Base-by-base conservation (phyloP, 2,888 invertebrate species). In the Aleiodes alternator region DNA sequence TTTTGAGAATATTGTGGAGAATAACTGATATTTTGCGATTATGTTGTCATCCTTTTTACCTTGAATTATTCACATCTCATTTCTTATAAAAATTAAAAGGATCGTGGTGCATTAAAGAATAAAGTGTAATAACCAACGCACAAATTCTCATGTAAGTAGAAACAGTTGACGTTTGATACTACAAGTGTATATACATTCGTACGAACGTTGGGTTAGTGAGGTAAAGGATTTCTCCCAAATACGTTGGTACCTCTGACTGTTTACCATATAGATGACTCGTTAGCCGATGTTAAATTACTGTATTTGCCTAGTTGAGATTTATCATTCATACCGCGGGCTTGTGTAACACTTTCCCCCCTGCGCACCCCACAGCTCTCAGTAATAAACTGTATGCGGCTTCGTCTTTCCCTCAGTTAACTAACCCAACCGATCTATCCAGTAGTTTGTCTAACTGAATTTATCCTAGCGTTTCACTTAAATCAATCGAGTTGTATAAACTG, bases 181-280 rank as follows among this genome's bases (percentile, higher is more conserved):
- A 38, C 38, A 31, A 38, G 34, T 61, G 38, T 61, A 16, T 16
- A 53, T 61, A 16, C 16, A 38, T 61, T 14, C 14, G 61, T 34
- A 61, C 34, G 23, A 31, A 38, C 5, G 43, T 43, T 43, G 61
- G 61, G 61, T 61, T 61, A 14, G 34, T 29, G 14, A 38, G 38
- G 38, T 61, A 38, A 38, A 61, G 34, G 8, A 53, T 16, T 34
- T 14, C n/a, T 14, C n/a, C 61, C 9, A 31, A 38, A 16, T 34
- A 70, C 34, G 55, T 50, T 64, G 51, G 29, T 56, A 57, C 56
- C 68, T 81, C 83, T 80, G 79, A 81, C 87, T 87, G 84, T 87
- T 87, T 87, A 87, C 87, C 87, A 87, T 87, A 87, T 86, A 87
- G 87, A 87, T 87, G 87, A 87, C 87, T 87, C 87, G 87, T 87